phyloP scores from a whole-genome alignment of 2,113 vertebrate genomes.

The Dinomys branickii region DNA sequence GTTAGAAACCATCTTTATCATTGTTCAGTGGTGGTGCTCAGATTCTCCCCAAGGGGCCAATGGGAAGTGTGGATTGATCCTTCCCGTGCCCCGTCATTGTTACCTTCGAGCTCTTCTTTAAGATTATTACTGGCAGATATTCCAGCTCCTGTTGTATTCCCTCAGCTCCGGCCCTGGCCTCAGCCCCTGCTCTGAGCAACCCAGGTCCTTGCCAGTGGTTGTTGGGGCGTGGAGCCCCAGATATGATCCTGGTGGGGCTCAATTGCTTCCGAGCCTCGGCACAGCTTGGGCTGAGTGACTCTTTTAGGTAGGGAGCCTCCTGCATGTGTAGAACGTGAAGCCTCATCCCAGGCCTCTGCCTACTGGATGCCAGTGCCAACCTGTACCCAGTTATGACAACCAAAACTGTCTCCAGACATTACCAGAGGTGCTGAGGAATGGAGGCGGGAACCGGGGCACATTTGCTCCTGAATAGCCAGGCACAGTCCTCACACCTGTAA shows the following conservation, averaged over 20 bases:
- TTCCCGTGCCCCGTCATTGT: fast-evolving
- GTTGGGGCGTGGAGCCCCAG: background rate
- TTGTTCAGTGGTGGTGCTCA: background rate
- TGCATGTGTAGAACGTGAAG: background rate
- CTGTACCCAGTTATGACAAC: background rate
- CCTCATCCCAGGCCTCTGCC: background rate
- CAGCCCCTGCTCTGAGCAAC: background rate
- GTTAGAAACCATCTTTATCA: background rate
- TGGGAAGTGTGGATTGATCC: background rate
- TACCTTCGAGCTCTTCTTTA: background rate
- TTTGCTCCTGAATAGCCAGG: background rate
- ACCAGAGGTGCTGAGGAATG: background rate
- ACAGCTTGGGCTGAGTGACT: background rate
- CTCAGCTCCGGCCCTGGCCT: background rate
- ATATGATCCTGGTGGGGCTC: background rate
- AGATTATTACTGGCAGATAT: too few relatives aligned
- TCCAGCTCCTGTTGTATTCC: background rate
- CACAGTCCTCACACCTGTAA: background rate
- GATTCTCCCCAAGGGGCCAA: background rate
- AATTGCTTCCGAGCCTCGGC: background rate
- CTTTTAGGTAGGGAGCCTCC: background rate
- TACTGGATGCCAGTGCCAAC: too few relatives aligned
- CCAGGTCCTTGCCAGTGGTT: too few relatives aligned
- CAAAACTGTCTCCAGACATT: background rate
- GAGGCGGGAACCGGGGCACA: background rate